A percentile compares a stretch with the other conserved stretches of the same genome.
These are phyloP conservation scores for Sebastes hubbsi DNA, from an alignment of 2,797 vertebrate genomes.

Conservation along the genomic window DNA sequence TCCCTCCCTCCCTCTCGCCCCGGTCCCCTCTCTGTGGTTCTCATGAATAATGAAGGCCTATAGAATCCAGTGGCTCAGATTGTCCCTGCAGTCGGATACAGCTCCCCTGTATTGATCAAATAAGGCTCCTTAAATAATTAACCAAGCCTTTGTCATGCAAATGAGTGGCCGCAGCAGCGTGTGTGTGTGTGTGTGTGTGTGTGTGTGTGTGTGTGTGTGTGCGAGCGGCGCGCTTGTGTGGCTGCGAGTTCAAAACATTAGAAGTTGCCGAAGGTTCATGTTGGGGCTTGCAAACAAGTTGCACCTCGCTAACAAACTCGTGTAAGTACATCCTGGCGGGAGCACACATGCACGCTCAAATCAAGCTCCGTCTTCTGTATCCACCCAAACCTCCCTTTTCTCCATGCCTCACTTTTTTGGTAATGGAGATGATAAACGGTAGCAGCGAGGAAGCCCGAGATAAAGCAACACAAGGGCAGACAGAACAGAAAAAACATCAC, in stretches of 20 bases:
- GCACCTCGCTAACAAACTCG: constrained; percentile 8
- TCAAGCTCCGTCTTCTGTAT: neutral
- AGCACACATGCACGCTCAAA: neutral
- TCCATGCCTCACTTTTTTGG: neutral
- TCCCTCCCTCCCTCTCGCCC: constrained; percentile 51
- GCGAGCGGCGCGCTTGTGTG: constrained; percentile 1
- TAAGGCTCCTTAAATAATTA: constrained; percentile 85
- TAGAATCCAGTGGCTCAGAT: constrained; percentile 79
- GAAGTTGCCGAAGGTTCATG: constrained; percentile 52
- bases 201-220: constrained; percentile 8
- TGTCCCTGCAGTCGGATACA: constrained; percentile 82
- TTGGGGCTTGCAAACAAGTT: constrained; percentile 39
- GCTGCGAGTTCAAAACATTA: constrained; percentile 45
- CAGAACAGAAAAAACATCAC: constrained; percentile 17
- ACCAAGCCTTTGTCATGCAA: constrained; percentile 84
- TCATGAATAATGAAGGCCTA: constrained; percentile 81
- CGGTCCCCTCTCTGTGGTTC: constrained; percentile 69
- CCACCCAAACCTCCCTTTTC: neutral
- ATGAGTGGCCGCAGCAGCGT: constrained; percentile 68
- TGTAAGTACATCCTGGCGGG: neutral
- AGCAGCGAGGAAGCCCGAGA: constrained; percentile 23
- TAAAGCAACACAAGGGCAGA: constrained; percentile 49
- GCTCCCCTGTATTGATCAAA: constrained; percentile 86
- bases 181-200: constrained; percentile 23
- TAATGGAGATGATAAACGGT: constrained; percentile 42